A percentile compares a stretch with the other conserved stretches of the same genome.
Evolutionary conservation across 2,888 invertebrate species (phyloP).

Genomic region (Cantharis rufa): DNA sequence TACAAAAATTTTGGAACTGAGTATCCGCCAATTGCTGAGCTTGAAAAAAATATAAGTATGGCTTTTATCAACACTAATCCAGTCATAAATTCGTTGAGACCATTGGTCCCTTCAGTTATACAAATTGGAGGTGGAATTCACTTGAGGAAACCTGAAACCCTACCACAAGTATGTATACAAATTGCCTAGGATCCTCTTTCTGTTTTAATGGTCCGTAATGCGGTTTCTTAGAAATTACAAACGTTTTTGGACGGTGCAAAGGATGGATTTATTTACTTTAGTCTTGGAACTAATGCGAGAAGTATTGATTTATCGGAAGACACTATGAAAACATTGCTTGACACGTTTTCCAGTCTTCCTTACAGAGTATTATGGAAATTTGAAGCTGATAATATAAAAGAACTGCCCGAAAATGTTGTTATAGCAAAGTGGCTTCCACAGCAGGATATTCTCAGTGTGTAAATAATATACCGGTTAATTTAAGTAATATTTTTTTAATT

Average conservation of each 20-base stretch:
- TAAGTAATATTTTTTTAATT: not conserved
- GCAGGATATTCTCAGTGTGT: slow-evolving; percentile 9
- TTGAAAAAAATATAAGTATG: slow-evolving; percentile 18
- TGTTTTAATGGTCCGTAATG: not conserved
- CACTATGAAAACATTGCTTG: slow-evolving; percentile 37
- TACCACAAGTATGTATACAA: slow-evolving; percentile 24
- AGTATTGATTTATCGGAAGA: slow-evolving; percentile 37
- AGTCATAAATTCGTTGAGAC: slow-evolving; percentile 19
- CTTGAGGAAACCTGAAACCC: slow-evolving; percentile 9
- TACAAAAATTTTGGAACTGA: slow-evolving; percentile 6
- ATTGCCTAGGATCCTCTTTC: not conserved
- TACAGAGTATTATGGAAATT: slow-evolving; percentile 47
- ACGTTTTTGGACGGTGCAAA: slow-evolving; percentile 39
- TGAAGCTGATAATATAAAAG: slow-evolving; percentile 37
- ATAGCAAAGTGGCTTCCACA: slow-evolving; percentile 9
- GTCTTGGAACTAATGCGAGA: slow-evolving; percentile 46
- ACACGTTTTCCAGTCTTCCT: slow-evolving; percentile 41
- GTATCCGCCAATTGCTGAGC: not conserved
- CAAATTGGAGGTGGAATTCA: slow-evolving; percentile 30
- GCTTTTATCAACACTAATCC: slow-evolving; percentile 30
- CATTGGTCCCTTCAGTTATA: slow-evolving; percentile 27
- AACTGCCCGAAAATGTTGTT: slow-evolving; percentile 40
- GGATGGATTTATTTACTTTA: slow-evolving; percentile 46
- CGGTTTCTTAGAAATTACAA: slow-evolving; percentile 39
- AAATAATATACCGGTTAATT: not conserved